Base-by-base conservation (phyloP, 35 echinoderm and acorn worm genomes). In the Eucidaris tribuloides region DNA sequence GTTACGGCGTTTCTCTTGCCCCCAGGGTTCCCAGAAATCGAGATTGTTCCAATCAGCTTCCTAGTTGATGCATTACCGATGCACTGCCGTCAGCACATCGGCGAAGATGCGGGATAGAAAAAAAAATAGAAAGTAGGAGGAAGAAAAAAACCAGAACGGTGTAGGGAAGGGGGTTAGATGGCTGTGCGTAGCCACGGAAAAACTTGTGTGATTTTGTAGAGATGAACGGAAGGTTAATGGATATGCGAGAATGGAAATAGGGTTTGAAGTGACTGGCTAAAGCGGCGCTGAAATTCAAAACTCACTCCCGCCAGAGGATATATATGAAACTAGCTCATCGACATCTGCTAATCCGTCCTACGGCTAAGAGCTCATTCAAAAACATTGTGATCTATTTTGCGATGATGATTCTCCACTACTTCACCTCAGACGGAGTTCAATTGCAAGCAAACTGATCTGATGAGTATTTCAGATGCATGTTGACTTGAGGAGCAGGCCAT, bases 281-380 rank as follows among this genome's bases (percentile, higher is more conserved):
- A 74, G 68, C 68, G 41, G 68, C 29, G 44, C 35, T 22, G 68
- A 74, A 74, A 74, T 36, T 74, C 41, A 74, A 74, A 40, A 74
- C 68, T 33, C 35, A 44, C 68, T 41, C 37, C 44, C 41, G 68
- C 68, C 68, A 44, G 28, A 44, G 68, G 68, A 40, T 36, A 25
- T 25, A n/a, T 41, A 38, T 42, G 24, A 74, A 74, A 74, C 68
- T 74, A 74, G 68, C 68, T 74, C 68, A 74, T 74, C 68, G 44
- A 74, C 68, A 74, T 74, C 68, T 74, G 68, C 41, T 74, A 74
- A 74, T 74, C 68, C 68, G 44, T 74, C 68, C 68, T 74, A 27
- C 68, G 37, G 68, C 29, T 40, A 36, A 38, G 30, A 74, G 68
- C 68, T 74, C 68, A 38, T 74, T 74, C 68, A 74, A 74, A 74